Evolutionary conservation across 2,113 vertebrate species (phyloP), one percentile per base, ranked within the genome.

Genomic region (Australoheros scitulus): DNA sequence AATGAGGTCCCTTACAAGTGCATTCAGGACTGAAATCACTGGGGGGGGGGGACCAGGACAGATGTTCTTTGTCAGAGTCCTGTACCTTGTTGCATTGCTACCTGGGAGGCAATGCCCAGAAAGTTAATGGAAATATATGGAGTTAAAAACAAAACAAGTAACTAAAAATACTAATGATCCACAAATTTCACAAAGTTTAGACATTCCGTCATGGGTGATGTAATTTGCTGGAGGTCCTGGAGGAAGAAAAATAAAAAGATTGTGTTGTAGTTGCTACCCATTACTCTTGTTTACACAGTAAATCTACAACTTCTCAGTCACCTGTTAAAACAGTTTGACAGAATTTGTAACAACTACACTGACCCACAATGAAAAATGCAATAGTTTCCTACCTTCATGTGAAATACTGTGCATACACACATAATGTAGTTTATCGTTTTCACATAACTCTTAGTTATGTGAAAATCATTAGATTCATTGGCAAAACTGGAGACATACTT

Each of bases 1-100:
- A 65, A 41, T 74, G 43, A 79, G 56, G 65, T 60, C 76, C 68
- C 36, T 72, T 77, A 34, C 20, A 47, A 64, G 57, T 70, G 55
- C 79, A 72, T 50, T 63, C 20, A 50, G 36, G 38, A 29, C 36
- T 57, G 24, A 41, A 47, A 72, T 72, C 74, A 61, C 17, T 22
- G 18, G 18, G 56, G 82, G 26, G 20, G 36, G 2, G 7, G 8
- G 36, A 29, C 7, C 52, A 76, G 29, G 32, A 57, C 58, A 74
- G 58, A 77, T 47, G 65, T 59, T 61, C 32, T 60, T 20, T 36
- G 65, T 72, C 50, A 47, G 10, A 72, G 43, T 50, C 24, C 17
- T 29, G 17, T 17, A 72, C 65, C 1, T 50, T 72, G 43, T 32
- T 50, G 14, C 43, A 72, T 52, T 24, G 20, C 26, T 72, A 72